Evolutionary conservation across 2,113 vertebrate genomes (phyloP).

Genomic region (Miniopterus natalensis): DNA sequence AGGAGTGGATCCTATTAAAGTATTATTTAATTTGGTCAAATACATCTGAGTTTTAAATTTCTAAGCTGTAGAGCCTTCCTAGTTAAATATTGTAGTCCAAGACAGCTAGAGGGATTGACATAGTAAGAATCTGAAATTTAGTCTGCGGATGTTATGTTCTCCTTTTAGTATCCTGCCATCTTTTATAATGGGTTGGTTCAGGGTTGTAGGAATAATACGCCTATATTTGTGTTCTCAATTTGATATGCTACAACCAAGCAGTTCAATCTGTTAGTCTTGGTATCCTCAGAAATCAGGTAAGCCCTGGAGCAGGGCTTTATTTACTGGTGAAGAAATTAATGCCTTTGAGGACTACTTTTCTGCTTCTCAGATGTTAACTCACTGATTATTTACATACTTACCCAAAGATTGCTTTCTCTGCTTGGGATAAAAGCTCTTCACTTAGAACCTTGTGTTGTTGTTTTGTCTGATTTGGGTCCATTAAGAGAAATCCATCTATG

Average conservation of each 20-base stretch:
- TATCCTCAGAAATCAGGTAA: background rate
- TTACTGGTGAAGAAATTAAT: background rate
- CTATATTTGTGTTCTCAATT: background rate
- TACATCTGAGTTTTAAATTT: background rate
- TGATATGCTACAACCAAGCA: background rate
- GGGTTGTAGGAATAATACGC: background rate
- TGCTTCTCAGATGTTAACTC: conserved; percentile 13
- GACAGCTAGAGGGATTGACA: background rate
- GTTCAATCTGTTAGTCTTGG: background rate
- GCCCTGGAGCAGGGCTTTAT: background rate
- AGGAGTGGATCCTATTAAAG: background rate
- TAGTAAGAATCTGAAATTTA: background rate
- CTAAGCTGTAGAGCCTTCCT: background rate
- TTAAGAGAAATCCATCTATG: background rate
- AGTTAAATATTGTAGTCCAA: background rate
- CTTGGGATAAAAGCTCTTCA: conserved; percentile 1
- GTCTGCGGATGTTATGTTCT: background rate
- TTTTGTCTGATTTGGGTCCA: background rate
- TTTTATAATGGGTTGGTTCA: background rate
- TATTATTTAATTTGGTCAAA: background rate
- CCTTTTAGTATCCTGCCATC: background rate
- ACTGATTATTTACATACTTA: background rate
- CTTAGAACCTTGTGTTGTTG: background rate
- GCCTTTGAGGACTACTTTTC: background rate
- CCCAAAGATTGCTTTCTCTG: background rate